Evolutionary conservation across 1,140 invertebrate species (phyloP).

Genomic region (Brachionus rubens): DNA sequence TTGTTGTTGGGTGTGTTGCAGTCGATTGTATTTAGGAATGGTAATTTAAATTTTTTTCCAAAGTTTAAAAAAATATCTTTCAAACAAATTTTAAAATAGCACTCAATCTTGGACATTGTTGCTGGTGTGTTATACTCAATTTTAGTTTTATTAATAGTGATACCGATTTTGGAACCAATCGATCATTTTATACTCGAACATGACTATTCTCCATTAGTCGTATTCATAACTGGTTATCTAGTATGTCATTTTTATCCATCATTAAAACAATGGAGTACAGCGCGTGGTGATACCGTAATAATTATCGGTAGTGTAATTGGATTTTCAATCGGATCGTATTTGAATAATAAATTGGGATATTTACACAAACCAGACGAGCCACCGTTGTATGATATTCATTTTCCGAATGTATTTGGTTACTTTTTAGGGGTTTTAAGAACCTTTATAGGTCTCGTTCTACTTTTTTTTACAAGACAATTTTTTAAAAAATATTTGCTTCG

Average conservation of each 20-base stretch:
- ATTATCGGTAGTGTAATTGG: slow-evolving; percentile 73
- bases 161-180: slow-evolving; percentile 71
- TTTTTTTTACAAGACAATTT: slow-evolving; percentile 68
- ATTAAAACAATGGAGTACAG: slow-evolving; percentile 54
- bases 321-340: slow-evolving; percentile 74
- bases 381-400: slow-evolving; percentile 62
- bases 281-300: slow-evolving; percentile 78
- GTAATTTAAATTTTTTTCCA: slow-evolving; percentile 71
- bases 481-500: slow-evolving; percentile 70
- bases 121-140: slow-evolving; percentile 66
- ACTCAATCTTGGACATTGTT: slow-evolving; percentile 51
- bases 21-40: slow-evolving; percentile 85
- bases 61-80: neutral
- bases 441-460: slow-evolving; percentile 70
- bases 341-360: slow-evolving; percentile 73
- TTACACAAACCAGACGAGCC: slow-evolving; percentile 63
- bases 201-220: slow-evolving; percentile 67
- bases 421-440: slow-evolving; percentile 68
- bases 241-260: slow-evolving; percentile 71
- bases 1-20: slow-evolving; percentile 68
- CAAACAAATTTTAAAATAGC: neutral
- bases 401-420: slow-evolving; percentile 74
- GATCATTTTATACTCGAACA: slow-evolving; percentile 72
- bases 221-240: slow-evolving; percentile 66
- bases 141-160: slow-evolving; percentile 68